A percentile compares a stretch with the other conserved stretches of the same genome.
phyloP scores from a whole-genome alignment of 2,888 invertebrate genomes.

The Colostygia pectinataria region DNA sequence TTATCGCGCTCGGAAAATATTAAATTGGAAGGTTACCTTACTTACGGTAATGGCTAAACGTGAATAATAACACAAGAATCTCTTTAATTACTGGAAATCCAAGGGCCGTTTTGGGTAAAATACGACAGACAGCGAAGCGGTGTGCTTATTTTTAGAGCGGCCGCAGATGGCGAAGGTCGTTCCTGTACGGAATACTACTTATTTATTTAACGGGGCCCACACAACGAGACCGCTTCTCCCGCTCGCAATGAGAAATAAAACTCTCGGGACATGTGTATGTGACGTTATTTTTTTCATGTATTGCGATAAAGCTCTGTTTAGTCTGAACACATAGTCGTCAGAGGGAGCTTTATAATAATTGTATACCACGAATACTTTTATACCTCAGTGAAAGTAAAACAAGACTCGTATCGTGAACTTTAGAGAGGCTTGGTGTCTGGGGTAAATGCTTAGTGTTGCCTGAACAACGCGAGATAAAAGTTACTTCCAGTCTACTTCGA shows the following conservation, averaged over 20 bases:
- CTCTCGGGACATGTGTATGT: slow-evolving; percentile 33
- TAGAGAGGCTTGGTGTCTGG: slow-evolving; percentile 15
- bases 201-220: slow-evolving; percentile 69
- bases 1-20: slow-evolving; percentile 1
- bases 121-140: slow-evolving; percentile 39
- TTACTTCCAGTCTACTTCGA: slow-evolving; percentile 33
- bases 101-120: slow-evolving; percentile 42
- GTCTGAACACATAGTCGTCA: slow-evolving; percentile 31
- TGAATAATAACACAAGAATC: slow-evolving; percentile 32
- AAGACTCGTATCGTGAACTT: slow-evolving; percentile 18
- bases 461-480: slow-evolving; percentile 24
- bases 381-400: slow-evolving; percentile 3
- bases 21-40: slow-evolving; percentile 2
- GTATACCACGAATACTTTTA: slow-evolving; percentile 6
- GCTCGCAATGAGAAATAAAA: slow-evolving; percentile 48
- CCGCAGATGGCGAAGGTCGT: slow-evolving; percentile 74
- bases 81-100: slow-evolving; percentile 46
- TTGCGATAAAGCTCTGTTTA: slow-evolving; percentile 28
- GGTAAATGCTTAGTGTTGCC: slow-evolving; percentile 23
- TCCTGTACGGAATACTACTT: slow-evolving; percentile 62
- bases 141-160: slow-evolving; percentile 65
- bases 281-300: slow-evolving; percentile 35
- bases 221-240: slow-evolving; percentile 48
- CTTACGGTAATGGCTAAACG: slow-evolving; percentile 11
- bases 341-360: slow-evolving; percentile 32